phyloP scores from a whole-genome alignment of 2,113 vertebrate species.

The Halichoerus grypus region DNA sequence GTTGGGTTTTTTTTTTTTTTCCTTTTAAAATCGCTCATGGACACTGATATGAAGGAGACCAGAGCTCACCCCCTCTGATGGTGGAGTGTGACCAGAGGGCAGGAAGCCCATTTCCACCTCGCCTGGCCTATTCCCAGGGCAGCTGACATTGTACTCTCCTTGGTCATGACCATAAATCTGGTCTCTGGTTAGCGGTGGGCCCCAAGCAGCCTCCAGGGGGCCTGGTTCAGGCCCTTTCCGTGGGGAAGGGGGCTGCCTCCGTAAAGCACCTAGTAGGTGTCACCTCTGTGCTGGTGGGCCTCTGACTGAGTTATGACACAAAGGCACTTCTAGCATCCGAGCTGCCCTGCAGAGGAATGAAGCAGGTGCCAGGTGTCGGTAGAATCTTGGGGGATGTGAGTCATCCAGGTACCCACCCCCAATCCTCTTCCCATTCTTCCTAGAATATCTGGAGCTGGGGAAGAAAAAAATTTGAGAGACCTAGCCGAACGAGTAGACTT shows the following conservation, averaged over 20 bases:
- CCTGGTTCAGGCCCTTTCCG: background rate
- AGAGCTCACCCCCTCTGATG: background rate
- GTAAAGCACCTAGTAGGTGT: rapidly evolving
- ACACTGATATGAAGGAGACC: conserved; percentile 9
- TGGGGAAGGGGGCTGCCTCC: too few relatives aligned
- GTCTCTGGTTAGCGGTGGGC: background rate
- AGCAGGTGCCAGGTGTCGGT: background rate
- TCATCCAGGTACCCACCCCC: background rate
- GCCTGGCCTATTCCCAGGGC: background rate
- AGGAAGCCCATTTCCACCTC: background rate
- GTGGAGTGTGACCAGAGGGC: background rate
- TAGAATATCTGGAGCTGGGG: background rate
- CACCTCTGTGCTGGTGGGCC: background rate
- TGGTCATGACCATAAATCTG: background rate
- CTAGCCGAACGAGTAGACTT: background rate
- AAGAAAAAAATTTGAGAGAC: background rate
- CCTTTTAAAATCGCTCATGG: background rate
- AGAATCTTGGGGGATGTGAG: background rate
- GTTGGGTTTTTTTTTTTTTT: background rate
- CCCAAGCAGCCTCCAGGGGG: rapidly evolving
- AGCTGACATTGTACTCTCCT: rapidly evolving
- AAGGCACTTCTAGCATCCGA: background rate
- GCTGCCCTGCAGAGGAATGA: background rate
- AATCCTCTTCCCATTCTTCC: background rate
- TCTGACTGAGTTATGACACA: rapidly evolving